A percentile compares a stretch with the other conserved stretches of the same genome.
Conservation (phyloP, 2,888 invertebrate genomes). For the Bellardia bayeri region DNA sequence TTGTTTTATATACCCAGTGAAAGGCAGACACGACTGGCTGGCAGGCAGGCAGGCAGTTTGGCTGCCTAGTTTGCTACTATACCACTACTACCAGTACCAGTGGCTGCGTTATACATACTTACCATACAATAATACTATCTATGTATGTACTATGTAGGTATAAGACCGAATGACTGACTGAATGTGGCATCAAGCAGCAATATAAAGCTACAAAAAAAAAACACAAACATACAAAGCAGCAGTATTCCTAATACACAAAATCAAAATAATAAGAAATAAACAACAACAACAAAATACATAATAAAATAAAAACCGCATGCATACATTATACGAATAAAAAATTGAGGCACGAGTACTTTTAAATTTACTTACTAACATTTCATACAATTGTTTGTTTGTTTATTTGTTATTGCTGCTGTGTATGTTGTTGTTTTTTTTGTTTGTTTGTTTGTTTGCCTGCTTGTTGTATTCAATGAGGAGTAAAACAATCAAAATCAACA, state of each 20-base stretch:
- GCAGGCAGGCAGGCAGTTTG: conserved; percentile 43
- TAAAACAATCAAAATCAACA: conserved; percentile 47
- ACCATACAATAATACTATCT: conserved; percentile 43
- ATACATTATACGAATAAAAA: conserved; percentile 48
- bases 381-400: conserved; percentile 50
- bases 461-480: conserved; percentile 57
- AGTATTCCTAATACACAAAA: conserved; percentile 59
- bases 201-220: conserved; percentile 13
- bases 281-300: neutral
- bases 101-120: conserved; percentile 50
- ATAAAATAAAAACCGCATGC: conserved; percentile 60
- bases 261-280: conserved; percentile 35
- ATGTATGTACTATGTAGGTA: neutral
- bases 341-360: conserved; percentile 67
- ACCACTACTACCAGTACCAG: conserved; percentile 16
- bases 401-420: conserved; percentile 21
- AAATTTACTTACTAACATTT: conserved; percentile 52
- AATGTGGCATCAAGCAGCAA: conserved; percentile 48
- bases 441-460: conserved; percentile 24
- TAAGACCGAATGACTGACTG: conserved; percentile 24
- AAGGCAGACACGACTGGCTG: conserved; percentile 79
- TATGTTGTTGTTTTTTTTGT: neutral
- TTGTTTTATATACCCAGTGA: conserved; percentile 84
- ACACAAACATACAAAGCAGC: conserved; percentile 43
- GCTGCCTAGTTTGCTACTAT: conserved; percentile 56